phyloP scores from a whole-genome alignment of 2,888 invertebrate species.

The Stenchaetothrips biformis region DNA sequence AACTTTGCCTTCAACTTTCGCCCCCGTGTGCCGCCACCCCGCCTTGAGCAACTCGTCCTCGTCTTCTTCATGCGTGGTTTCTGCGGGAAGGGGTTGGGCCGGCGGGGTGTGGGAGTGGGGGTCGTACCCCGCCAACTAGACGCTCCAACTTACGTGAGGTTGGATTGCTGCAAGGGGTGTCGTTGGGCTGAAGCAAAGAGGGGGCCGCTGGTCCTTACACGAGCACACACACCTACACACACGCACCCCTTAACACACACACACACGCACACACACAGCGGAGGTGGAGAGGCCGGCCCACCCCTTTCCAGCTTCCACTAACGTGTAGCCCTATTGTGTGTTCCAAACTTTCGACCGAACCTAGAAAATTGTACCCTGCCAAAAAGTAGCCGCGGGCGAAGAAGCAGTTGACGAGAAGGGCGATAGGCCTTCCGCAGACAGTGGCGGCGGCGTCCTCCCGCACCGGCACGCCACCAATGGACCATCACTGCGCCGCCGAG shows the following conservation, averaged over 20 bases:
- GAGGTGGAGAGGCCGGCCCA: too few species aligned
- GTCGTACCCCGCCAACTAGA: not conserved
- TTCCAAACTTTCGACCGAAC: not conserved
- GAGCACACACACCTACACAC: not conserved
- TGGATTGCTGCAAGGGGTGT: conserved; percentile 9
- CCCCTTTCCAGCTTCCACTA: not conserved
- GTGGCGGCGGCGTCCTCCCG: too few species aligned
- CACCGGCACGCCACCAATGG: too few species aligned
- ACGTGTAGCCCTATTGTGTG: not conserved
- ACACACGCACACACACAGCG: not conserved
- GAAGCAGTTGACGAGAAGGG: too few species aligned
- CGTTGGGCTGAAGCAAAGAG: not conserved
- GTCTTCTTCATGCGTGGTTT: not conserved
- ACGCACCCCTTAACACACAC: not conserved
- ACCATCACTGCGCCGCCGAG: too few species aligned
- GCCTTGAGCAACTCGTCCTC: not conserved
- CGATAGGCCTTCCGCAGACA: too few species aligned
- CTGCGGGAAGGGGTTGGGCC: not conserved
- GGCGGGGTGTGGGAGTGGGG: not conserved
- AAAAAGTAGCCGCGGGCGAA: too few species aligned
- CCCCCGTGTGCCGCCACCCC: not conserved
- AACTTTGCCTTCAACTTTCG: not conserved
- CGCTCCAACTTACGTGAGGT: conserved; percentile 1
- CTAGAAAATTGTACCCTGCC: too few species aligned
- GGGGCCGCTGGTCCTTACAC: not conserved